Evolutionary conservation across 2,113 vertebrate species (phyloP).

Genomic region (Physeter macrocephalus): DNA sequence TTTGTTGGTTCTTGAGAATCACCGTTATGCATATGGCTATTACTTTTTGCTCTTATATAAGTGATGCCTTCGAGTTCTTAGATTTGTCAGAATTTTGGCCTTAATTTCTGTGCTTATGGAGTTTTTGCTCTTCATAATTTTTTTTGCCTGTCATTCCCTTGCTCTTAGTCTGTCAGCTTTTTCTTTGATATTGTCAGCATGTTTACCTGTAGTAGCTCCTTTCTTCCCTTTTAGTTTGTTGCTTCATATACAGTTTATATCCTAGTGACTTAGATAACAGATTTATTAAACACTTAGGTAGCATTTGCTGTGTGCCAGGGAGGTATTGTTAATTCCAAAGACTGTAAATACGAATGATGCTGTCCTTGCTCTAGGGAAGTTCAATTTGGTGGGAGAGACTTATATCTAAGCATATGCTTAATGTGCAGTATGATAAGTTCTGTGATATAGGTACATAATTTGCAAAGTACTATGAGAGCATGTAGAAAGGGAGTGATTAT

Average conservation of each 20-base stretch:
- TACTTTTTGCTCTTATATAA: conserved; percentile 8
- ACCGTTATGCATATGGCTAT: not conserved
- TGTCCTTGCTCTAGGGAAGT: not conserved
- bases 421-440: not conserved
- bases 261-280: not conserved
- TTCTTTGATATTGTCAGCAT: not conserved
- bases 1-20: not conserved
- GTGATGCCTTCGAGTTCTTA: not conserved
- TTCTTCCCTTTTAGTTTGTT: conserved; percentile 5
- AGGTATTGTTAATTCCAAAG: not conserved
- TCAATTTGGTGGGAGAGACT: not conserved
- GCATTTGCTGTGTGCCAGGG: not conserved
- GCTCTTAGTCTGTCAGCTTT: not conserved
- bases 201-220: not conserved
- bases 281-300: not conserved
- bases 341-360: not conserved
- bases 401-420: not conserved
- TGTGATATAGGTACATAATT: not conserved
- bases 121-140: conserved; percentile 3
- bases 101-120: not conserved
- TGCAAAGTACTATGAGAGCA: not conserved
- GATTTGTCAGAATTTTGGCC: not conserved
- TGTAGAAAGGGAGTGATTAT: not conserved
- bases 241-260: not conserved
- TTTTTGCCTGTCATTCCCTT: not conserved